A percentile compares a stretch with the other conserved stretches of the same genome.
phyloP scores from a whole-genome alignment of 2,113 vertebrate genomes.

The Pterophyllum scalare region DNA sequence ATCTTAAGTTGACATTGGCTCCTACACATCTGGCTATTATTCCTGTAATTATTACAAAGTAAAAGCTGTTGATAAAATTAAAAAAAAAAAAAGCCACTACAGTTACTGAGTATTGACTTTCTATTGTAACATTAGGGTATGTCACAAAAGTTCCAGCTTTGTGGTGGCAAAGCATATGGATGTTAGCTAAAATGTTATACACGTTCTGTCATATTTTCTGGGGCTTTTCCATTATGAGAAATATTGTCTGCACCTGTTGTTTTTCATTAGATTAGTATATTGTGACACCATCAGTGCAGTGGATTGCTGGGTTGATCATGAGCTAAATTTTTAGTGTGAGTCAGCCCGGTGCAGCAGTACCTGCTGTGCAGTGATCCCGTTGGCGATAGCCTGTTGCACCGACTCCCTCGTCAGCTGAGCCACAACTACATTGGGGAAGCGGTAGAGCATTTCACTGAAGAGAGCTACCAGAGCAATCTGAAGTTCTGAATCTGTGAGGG shows the following conservation, averaged over 20 bases:
- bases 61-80: too few species aligned
- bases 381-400: slow-evolving; percentile 91
- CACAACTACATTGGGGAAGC: slow-evolving; percentile 91
- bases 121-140: neutral
- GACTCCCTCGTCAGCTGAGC: slow-evolving; percentile 91
- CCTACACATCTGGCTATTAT: too few species aligned
- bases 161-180: rapidly evolving
- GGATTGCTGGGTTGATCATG: neutral
- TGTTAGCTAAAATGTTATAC: neutral
- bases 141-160: neutral
- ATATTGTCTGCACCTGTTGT: neutral
- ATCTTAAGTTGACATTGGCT: too few species aligned
- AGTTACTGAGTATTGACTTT: neutral
- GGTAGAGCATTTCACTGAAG: slow-evolving; percentile 94
- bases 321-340: neutral
- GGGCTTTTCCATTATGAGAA: neutral
- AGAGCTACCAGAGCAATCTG: slow-evolving; percentile 93
- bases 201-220: neutral
- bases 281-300: neutral
- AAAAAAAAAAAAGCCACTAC: rapidly evolving
- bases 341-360: slow-evolving; percentile 55
- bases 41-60: too few species aligned
- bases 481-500: slow-evolving; percentile 86
- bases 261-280: too few species aligned
- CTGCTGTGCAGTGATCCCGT: slow-evolving; percentile 93